Evolutionary conservation across 2,888 invertebrate genomes (phyloP).

Genomic region (Leucophenga maculata): DNA sequence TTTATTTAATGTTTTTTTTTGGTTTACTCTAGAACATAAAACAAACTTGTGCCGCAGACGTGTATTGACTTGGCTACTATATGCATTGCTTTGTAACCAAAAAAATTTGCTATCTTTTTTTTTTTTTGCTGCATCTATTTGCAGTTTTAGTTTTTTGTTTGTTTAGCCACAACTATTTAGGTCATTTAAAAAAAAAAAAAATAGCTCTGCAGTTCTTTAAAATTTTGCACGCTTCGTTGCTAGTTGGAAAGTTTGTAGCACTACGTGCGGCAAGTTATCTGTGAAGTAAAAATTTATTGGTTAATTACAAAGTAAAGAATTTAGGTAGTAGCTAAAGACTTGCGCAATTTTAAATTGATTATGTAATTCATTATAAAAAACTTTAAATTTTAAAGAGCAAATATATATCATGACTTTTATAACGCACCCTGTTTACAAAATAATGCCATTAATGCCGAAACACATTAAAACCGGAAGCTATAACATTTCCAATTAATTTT

Average conservation of each 20-base stretch:
- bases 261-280: neutral
- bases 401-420: too few species aligned
- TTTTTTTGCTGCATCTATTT: neutral
- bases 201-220: neutral
- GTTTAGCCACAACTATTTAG: constrained; percentile 19
- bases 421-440: too few species aligned
- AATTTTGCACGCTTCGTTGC: neutral
- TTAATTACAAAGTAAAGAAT: too few species aligned
- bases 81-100: too few species aligned
- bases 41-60: neutral
- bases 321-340: too few species aligned
- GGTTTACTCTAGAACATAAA: neutral
- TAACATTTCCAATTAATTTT: constrained; percentile 4
- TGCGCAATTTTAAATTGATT: too few species aligned
- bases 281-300: neutral
- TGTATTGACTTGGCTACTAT: neutral
- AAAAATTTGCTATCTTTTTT: too few species aligned
- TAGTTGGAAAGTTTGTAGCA: neutral
- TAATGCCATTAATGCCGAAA: neutral
- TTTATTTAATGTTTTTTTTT: too few species aligned
- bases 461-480: neutral
- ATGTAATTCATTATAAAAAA: too few species aligned
- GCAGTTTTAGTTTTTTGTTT: neutral
- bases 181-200: constrained; percentile 1
- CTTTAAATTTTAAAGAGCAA: too few species aligned